Evolutionary conservation across 1,140 invertebrate species (phyloP).

Genomic region (Bombyx mandarina): DNA sequence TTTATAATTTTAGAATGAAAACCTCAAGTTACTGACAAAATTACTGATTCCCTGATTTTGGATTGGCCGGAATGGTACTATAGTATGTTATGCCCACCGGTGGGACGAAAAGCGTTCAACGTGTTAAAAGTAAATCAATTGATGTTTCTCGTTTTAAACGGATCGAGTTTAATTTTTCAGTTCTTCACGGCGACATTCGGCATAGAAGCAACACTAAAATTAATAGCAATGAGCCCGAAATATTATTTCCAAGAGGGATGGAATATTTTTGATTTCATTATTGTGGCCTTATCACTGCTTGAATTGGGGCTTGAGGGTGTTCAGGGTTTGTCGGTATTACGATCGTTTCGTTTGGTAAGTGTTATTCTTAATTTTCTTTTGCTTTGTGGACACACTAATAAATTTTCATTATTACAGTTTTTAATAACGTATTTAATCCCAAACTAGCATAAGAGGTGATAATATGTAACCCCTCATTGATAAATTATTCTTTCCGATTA

Average conservation of each 20-base stretch:
- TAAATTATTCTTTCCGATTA: too few species aligned
- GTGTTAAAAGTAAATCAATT: neutral
- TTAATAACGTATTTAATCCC: too few species aligned
- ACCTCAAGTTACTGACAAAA: too few species aligned
- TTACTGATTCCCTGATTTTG: too few species aligned
- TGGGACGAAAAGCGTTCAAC: too few species aligned
- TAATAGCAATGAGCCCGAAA: conserved; percentile 97
- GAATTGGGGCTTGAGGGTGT: conserved; percentile 94
- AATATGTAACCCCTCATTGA: too few species aligned
- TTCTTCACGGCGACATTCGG: conserved; percentile 98
- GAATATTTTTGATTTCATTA: conserved; percentile 99
- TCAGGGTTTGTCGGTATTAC: conserved; percentile 94
- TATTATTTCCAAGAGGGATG: conserved; percentile 98
- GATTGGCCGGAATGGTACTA: too few species aligned
- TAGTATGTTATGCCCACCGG: too few species aligned
- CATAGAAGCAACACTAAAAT: conserved; percentile 95
- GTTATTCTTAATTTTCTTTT: conserved; percentile 8
- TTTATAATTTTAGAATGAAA: too few species aligned
- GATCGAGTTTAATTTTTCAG: conserved; percentile 68
- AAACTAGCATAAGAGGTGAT: too few species aligned
- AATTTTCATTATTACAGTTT: neutral
- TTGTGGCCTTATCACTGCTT: conserved; percentile 94
- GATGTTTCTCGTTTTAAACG: conserved; percentile 8
- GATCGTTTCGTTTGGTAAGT: conserved; percentile 97
- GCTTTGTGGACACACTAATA: neutral